These are phyloP conservation scores for Tapirus terrestris DNA, from an alignment of 2,113 vertebrate genomes.

Conservation along the genomic window DNA sequence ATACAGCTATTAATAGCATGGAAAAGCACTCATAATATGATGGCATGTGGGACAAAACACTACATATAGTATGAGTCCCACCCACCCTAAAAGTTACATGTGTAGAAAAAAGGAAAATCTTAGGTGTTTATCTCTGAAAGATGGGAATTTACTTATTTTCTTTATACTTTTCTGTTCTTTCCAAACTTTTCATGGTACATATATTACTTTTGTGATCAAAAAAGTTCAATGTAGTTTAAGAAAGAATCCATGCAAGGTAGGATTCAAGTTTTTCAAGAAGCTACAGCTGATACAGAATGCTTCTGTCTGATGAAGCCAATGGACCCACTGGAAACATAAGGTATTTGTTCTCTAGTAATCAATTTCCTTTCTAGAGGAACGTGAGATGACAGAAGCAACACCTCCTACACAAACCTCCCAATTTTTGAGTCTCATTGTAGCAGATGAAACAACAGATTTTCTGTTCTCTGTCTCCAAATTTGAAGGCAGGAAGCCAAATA, in stretches of 20 bases:
- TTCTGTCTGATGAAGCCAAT: conserved; percentile 36
- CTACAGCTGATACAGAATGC: not conserved
- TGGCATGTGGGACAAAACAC: not conserved
- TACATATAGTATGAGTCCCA: not conserved
- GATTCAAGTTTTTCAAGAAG: conserved; percentile 47
- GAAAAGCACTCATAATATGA: conserved; percentile 37
- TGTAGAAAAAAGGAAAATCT: conserved; percentile 10
- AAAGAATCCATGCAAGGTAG: conserved; percentile 1
- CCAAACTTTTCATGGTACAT: not conserved
- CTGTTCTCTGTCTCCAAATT: conserved; percentile 57
- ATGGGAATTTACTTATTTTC: conserved; percentile 34
- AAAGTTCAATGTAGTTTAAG: conserved; percentile 9
- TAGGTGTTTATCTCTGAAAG: conserved; percentile 1
- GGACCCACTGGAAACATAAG: conserved; percentile 2
- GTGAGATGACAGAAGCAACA: conserved; percentile 61
- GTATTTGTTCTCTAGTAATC: conserved; percentile 65
- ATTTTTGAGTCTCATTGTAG: conserved; percentile 56
- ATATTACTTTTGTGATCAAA: not conserved
- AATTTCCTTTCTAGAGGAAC: conserved; percentile 57
- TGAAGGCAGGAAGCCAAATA: conserved; percentile 53
- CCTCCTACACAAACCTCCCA: conserved; percentile 54
- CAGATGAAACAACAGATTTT: conserved; percentile 68
- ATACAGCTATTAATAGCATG: not conserved
- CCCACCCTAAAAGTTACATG: not conserved
- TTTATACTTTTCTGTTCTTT: conserved; percentile 32